Base-by-base conservation (phyloP, 1,140 invertebrate genomes). In the Coelopa frigida region DNA sequence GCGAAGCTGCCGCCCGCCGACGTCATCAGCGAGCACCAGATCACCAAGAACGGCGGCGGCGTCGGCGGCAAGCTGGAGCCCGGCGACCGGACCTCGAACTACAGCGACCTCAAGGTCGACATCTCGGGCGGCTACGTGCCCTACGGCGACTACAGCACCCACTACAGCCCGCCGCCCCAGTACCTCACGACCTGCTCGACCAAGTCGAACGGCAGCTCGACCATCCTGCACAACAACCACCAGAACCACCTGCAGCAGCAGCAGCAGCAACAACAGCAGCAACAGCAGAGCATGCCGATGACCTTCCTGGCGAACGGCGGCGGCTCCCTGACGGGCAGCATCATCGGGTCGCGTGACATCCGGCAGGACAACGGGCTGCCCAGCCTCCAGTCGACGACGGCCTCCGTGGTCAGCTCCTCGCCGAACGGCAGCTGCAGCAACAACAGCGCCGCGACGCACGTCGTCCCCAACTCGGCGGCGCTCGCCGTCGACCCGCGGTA, bases 91-190 rank as follows among this genome's bases (percentile, higher is more conserved):
- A 91, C 87, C 61, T 94, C 90, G 44, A 90, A 91, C 64, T 89
- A 93, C 62, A 93, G 89, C 49, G 89, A 93, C 72, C 73, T 93
- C 59, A 94, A 94, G 72, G 76, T 90, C 45, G 89, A 94, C 72
- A 79, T 93, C 40, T 75, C 89, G 49, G 89, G 90, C 18, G 87
- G 88, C 17, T 92, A 92, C 69, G 86, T 91, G 37, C 86, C 87
- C 7, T 92, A 92, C 70, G 85, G 87, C 21, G 88, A 92, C 62
- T 92, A 91, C 66, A 75, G 77, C 31, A 68, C 64, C 8, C 73
- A 84, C 48, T 91, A 91, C 73, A 89, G 84, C 57, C 87, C 86
- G 5, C 85, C 86, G 17, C 75, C 78, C 0, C 64, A 68, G 37
- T 68, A 68, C 38, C 21, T 68, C 45, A 68, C 64, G 26, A 64